Evolutionary conservation across 2,113 vertebrate species (phyloP).

Genomic region (Chlamydotis undulata): DNA sequence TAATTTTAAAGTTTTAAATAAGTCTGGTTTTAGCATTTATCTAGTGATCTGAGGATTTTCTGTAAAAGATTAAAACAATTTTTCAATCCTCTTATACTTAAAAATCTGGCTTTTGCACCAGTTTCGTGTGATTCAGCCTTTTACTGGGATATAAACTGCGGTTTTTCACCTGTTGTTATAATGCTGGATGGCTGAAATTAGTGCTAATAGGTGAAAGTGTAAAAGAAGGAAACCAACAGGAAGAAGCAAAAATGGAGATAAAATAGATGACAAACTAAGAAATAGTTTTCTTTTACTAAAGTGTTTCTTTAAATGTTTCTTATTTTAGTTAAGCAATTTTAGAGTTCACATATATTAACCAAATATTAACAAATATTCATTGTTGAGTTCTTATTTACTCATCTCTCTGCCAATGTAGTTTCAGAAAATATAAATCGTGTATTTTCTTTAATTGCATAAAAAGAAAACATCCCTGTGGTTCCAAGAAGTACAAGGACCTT

Average conservation of each 20-base stretch:
- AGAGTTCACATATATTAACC: not conserved
- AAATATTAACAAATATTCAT: not conserved
- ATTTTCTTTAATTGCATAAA: not conserved
- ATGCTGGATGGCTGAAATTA: not conserved
- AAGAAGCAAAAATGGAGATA: not conserved
- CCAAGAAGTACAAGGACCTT: not conserved
- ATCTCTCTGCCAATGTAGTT: not conserved
- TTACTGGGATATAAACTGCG: not conserved
- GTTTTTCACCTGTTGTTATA: not conserved
- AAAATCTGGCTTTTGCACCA: conserved; percentile 2
- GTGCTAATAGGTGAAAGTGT: not conserved
- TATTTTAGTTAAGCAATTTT: not conserved
- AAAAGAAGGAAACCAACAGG: not conserved
- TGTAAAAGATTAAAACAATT: conserved; percentile 22
- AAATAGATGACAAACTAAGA: not conserved
- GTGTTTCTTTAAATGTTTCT: not conserved
- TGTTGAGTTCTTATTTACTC: not conserved
- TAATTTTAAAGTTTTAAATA: conserved; percentile 67
- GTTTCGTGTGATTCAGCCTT: not conserved
- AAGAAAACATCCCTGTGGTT: not conserved
- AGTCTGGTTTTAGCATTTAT: conserved; percentile 49
- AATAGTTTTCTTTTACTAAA: not conserved
- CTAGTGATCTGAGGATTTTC: conserved; percentile 38
- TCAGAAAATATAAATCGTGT: not conserved
- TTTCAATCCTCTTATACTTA: not conserved